Evolutionary conservation across 2,797 vertebrate genomes (phyloP).

Genomic region (Sarcoramphus papa): DNA sequence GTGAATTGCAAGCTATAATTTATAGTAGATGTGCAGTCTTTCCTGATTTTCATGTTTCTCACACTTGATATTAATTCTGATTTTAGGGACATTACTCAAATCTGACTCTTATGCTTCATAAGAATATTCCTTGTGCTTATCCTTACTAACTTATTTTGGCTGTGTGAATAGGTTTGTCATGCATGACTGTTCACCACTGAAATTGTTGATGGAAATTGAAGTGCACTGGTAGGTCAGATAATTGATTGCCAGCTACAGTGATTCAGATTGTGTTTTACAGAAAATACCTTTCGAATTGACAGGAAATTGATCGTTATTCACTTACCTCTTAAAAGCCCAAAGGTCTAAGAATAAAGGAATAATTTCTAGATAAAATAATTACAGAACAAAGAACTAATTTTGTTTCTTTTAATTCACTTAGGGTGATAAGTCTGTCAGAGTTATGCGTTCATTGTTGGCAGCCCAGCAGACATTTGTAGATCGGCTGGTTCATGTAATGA

Average conservation of each 20-base stretch:
- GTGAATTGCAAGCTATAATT: neutral
- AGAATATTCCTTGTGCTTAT: neutral
- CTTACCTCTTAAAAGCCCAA: constrained; percentile 12
- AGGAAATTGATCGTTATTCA: constrained; percentile 25
- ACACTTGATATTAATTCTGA: neutral
- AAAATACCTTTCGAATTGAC: neutral
- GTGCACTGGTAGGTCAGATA: neutral
- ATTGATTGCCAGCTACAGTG: constrained; percentile 7
- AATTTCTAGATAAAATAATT: constrained; percentile 33
- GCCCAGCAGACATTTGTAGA: constrained; percentile 97
- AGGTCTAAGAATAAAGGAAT: constrained; percentile 12
- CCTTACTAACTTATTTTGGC: neutral
- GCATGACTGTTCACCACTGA: neutral
- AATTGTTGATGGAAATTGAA: neutral
- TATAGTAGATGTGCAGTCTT: neutral
- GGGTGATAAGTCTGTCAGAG: constrained; percentile 95
- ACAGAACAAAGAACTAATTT: constrained; percentile 46
- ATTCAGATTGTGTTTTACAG: neutral
- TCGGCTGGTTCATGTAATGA: constrained; percentile 95
- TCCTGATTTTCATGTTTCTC: neutral
- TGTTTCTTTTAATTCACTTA: constrained; percentile 56
- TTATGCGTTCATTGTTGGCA: constrained; percentile 94
- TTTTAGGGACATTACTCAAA: neutral
- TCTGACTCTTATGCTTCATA: neutral
- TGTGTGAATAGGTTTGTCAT: neutral